phyloP scores from a whole-genome alignment of 2,113 vertebrate genomes.

The Pipa parva region DNA sequence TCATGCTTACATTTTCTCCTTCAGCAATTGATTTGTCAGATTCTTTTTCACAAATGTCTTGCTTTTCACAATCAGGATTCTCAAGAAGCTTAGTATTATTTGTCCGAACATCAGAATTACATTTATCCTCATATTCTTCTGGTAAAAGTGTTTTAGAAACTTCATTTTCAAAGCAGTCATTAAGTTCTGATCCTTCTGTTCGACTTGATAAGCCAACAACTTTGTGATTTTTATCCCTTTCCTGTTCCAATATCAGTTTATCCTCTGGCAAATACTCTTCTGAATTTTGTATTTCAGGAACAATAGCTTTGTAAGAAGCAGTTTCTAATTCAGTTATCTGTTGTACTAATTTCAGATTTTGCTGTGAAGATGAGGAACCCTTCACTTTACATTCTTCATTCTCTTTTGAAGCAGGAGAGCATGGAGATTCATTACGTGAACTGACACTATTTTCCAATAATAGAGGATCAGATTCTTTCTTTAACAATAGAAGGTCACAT shows the following conservation, averaged over 20 bases:
- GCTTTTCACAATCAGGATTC: not conserved
- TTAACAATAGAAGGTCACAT: not conserved
- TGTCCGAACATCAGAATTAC: not conserved
- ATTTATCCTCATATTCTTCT: not conserved
- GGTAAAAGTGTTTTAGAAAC: not conserved
- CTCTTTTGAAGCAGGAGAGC: not conserved
- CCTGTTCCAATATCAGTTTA: not conserved
- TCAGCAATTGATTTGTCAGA: not conserved
- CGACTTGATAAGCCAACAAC: too few relatives aligned
- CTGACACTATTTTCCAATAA: not conserved
- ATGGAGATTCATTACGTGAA: not conserved
- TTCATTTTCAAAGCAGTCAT: not conserved
- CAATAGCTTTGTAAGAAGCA: not conserved
- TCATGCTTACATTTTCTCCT: not conserved
- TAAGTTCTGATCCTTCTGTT: not conserved
- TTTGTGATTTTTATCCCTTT: not conserved
- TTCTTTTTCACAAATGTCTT: too few relatives aligned
- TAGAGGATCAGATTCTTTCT: not conserved
- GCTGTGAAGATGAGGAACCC: too few relatives aligned
- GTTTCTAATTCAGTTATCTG: not conserved
- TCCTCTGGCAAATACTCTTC: not conserved
- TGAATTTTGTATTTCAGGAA: not conserved
- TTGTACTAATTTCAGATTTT: too few relatives aligned
- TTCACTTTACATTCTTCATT: not conserved
- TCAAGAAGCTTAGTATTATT: not conserved